phyloP scores from a whole-genome alignment of 2,113 vertebrate species.

The Plestiodon gilberti region DNA sequence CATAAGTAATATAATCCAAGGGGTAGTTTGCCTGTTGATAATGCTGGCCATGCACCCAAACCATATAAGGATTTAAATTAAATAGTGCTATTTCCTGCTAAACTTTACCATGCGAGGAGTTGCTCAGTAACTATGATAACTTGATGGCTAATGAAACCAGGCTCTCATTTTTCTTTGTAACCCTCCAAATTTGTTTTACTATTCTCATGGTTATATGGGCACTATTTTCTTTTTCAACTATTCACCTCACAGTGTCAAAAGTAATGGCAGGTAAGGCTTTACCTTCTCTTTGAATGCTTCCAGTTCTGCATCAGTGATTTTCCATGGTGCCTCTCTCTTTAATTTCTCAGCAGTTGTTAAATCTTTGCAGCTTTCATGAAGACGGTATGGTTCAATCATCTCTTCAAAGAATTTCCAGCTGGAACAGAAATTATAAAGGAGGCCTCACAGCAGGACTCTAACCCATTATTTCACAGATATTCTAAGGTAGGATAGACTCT shows the following conservation, averaged over 20 bases:
- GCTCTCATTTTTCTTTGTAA: background rate
- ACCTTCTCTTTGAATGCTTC: constrained; percentile 94
- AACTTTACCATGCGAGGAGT: background rate
- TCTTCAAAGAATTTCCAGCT: constrained; percentile 94
- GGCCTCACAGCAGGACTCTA: constrained; percentile 66
- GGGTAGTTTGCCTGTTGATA: background rate
- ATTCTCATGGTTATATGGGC: background rate
- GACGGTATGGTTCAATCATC: constrained; percentile 94
- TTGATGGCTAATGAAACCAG: background rate
- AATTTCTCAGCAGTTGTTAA: constrained; percentile 84
- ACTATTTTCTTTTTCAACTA: constrained; percentile 40
- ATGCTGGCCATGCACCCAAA: background rate
- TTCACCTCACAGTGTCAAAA: constrained; percentile 46
- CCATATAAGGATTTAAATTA: too few species aligned
- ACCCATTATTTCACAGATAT: constrained; percentile 69
- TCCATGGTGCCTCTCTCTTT: constrained; percentile 88
- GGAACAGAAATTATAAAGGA: constrained; percentile 75
- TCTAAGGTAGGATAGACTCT: constrained; percentile 31
- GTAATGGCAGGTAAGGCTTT: constrained; percentile 55
- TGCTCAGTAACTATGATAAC: background rate
- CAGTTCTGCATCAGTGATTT: constrained; percentile 93
- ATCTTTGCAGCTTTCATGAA: constrained; percentile 89
- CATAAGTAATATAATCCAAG: background rate
- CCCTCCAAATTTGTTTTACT: background rate
- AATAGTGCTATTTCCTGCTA: background rate